These are phyloP conservation scores for Sardina pilchardus DNA, from an alignment of 2,113 vertebrate genomes.

Conservation along the genomic window DNA sequence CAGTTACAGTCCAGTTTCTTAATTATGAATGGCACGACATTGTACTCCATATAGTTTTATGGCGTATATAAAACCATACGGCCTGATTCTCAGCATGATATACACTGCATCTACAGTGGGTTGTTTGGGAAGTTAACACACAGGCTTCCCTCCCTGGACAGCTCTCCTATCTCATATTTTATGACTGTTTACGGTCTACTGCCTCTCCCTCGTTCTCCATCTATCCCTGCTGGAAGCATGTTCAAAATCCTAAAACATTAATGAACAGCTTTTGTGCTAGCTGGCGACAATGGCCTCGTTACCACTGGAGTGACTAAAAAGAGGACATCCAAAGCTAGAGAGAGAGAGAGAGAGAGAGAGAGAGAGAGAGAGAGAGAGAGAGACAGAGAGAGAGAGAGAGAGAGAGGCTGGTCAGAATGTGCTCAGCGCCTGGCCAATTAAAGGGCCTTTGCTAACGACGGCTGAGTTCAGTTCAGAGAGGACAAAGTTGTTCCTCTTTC, in stretches of 20 bases:
- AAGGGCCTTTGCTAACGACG: neutral
- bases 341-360: neutral
- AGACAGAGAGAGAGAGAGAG: neutral
- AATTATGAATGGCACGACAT: conserved; percentile 17
- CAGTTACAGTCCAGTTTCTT: conserved; percentile 27
- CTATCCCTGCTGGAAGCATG: neutral
- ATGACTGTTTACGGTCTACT: neutral
- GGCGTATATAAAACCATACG: neutral
- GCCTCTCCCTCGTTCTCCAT: neutral
- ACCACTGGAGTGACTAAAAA: neutral
- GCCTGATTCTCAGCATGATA: conserved; percentile 7
- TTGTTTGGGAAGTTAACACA: neutral
- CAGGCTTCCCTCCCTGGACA: neutral
- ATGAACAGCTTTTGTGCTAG: neutral
- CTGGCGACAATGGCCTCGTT: neutral
- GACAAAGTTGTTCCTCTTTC: neutral
- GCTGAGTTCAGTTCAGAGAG: neutral
- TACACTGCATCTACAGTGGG: neutral
- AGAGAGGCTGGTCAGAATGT: neutral
- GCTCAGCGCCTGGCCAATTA: neutral
- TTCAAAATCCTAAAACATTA: neutral
- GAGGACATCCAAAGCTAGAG: neutral
- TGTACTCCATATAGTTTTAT: neutral
- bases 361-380: neutral
- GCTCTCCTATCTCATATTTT: neutral